Percentiles rank a stretch among this genome's conserved stretches.
phyloP scores from a whole-genome alignment of 2,888 invertebrate species.

The Lasioglossum lativentre region DNA sequence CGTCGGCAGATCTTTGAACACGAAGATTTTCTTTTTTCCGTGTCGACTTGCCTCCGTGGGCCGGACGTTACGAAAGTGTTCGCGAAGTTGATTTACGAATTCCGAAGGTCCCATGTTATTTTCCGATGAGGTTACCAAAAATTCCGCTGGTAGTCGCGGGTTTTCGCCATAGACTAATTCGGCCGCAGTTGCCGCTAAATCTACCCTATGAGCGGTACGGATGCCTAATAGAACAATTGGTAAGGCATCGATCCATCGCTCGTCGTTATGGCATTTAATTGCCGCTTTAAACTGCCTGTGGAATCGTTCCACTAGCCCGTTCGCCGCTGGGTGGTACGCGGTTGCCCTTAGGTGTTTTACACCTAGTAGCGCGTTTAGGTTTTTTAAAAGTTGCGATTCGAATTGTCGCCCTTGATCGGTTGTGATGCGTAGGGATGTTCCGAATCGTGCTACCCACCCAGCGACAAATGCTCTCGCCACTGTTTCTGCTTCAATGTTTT shows the following conservation, averaged over 20 bases:
- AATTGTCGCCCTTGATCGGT: conserved; percentile 21
- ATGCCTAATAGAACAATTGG: neutral
- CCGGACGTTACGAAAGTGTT: no score
- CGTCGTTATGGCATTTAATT: neutral
- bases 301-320: conserved; percentile 3
- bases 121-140: no score
- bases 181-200: no score
- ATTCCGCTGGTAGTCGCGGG: no score
- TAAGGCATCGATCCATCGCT: neutral
- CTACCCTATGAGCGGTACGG: no score
- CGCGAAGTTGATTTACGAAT: no score
- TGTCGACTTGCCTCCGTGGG: no score
- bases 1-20: no score
- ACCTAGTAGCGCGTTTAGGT: neutral
- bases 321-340: neutral
- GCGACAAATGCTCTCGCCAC: neutral
- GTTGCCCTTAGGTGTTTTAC: neutral
- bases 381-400: neutral
- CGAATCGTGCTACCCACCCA: conserved; percentile 9
- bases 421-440: no score
- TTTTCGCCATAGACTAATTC: no score
- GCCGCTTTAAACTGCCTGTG: conserved; percentile 21
- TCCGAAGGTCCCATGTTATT: no score
- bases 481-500: neutral
- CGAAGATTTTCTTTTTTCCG: no score